Percentiles rank a stretch among this genome's conserved stretches.
These are phyloP conservation scores for Nomada lathburiana DNA, from an alignment of 2,888 invertebrate species.

Conservation along the genomic window DNA sequence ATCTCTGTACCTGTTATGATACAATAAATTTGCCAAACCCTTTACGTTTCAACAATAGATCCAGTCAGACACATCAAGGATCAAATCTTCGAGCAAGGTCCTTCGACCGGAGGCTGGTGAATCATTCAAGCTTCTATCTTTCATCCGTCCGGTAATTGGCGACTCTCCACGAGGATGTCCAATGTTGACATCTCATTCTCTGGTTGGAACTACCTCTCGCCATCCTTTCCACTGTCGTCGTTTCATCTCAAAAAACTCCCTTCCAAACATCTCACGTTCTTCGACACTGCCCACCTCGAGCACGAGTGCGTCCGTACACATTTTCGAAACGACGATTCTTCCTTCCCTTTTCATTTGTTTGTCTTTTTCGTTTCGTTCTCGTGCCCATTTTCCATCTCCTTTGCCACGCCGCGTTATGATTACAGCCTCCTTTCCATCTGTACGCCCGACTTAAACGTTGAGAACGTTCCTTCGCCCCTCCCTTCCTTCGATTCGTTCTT, in stretches of 20 bases:
- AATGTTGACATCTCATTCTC: slow-evolving; percentile 67
- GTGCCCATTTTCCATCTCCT: slow-evolving; percentile 3
- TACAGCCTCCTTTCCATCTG: slow-evolving; percentile 2
- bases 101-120: slow-evolving; percentile 31
- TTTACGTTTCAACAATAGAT: too few relatives aligned
- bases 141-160: slow-evolving; percentile 44
- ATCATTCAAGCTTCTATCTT: slow-evolving; percentile 37
- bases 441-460: neutral
- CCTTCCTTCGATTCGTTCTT: slow-evolving; percentile 16
- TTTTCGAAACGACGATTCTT: slow-evolving; percentile 24
- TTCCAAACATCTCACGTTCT: slow-evolving; percentile 2
- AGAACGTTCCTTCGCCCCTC: neutral
- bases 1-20: too few relatives aligned
- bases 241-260: slow-evolving; percentile 40
- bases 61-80: too few relatives aligned
- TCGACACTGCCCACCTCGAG: slow-evolving; percentile 7
- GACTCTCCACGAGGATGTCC: slow-evolving; percentile 29
- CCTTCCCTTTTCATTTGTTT: neutral
- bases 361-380: neutral
- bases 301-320: slow-evolving; percentile 49
- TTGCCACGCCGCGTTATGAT: slow-evolving; percentile 20
- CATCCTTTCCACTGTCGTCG: slow-evolving; percentile 1
- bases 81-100: neutral
- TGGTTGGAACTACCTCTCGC: slow-evolving; percentile 31
- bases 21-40: too few relatives aligned